Evolutionary conservation across 2,888 invertebrate species (phyloP).

Genomic region (Venusia cambrica): DNA sequence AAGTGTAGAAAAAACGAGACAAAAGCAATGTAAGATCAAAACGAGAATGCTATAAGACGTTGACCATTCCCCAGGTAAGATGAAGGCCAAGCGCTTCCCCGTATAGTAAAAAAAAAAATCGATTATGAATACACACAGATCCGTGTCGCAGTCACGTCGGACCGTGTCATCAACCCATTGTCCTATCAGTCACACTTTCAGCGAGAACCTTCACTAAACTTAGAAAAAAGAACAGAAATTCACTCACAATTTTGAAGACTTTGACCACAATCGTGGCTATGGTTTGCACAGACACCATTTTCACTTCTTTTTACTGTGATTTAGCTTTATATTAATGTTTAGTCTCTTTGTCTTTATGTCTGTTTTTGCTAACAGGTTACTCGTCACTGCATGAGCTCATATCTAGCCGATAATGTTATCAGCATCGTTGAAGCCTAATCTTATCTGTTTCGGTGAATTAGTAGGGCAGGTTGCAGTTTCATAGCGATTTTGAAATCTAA

Average conservation of each 20-base stretch:
- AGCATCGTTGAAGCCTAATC: slow-evolving; percentile 56
- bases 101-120: no score
- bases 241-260: slow-evolving; percentile 90
- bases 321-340: slow-evolving; percentile 25
- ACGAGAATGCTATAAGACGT: no score
- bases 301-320: slow-evolving; percentile 52
- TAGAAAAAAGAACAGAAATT: slow-evolving; percentile 24
- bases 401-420: slow-evolving; percentile 61
- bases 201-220: slow-evolving; percentile 12
- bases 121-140: slow-evolving; percentile 15
- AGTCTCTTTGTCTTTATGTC: slow-evolving; percentile 54
- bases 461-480: slow-evolving; percentile 59
- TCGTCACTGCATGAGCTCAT: slow-evolving; percentile 59
- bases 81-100: no score
- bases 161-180: slow-evolving; percentile 21
- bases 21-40: no score
- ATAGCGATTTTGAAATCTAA: slow-evolving; percentile 29
- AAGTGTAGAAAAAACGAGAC: no score
- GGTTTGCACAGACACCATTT: slow-evolving; percentile 90
- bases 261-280: slow-evolving; percentile 91
- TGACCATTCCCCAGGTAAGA: no score
- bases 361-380: slow-evolving; percentile 51
- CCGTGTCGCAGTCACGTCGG: slow-evolving; percentile 24
- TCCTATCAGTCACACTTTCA: slow-evolving; percentile 27
- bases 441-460: slow-evolving; percentile 72